These are phyloP conservation scores for Lophotriccus pileatus DNA, from an alignment of 2,797 vertebrate genomes.

Conservation along the genomic window DNA sequence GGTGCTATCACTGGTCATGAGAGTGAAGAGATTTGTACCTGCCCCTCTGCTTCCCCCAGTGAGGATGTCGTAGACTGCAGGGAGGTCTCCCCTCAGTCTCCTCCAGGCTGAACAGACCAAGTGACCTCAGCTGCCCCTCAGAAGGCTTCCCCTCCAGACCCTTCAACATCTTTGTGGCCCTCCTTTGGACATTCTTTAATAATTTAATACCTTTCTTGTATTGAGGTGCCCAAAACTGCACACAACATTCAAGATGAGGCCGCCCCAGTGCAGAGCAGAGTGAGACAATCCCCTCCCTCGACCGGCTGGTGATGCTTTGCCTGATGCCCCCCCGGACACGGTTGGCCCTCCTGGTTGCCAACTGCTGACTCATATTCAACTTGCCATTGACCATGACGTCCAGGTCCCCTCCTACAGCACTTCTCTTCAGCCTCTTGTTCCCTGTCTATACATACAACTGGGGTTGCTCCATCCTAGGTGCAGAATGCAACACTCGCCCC, in stretches of 20 bases:
- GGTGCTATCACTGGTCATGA: not conserved
- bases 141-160: not conserved
- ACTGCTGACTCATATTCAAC: not conserved
- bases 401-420: not conserved
- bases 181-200: not conserved
- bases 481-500: not conserved
- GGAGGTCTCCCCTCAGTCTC: not conserved
- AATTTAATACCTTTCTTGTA: not conserved
- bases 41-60: not conserved
- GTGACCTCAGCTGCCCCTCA: not conserved
- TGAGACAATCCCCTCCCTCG: not conserved
- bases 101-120: not conserved
- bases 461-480: no score
- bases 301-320: rapidly evolving
- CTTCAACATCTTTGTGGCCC: not conserved
- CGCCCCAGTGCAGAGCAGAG: not conserved
- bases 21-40: not conserved
- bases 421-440: not conserved
- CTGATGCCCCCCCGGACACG: not conserved
- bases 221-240: rapidly evolving
- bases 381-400: not conserved
- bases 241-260: not conserved
- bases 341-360: not conserved
- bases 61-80: not conserved
- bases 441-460: not conserved